Evolutionary conservation across 2,888 invertebrate genomes (phyloP).

Genomic region (Orthosia cruda): DNA sequence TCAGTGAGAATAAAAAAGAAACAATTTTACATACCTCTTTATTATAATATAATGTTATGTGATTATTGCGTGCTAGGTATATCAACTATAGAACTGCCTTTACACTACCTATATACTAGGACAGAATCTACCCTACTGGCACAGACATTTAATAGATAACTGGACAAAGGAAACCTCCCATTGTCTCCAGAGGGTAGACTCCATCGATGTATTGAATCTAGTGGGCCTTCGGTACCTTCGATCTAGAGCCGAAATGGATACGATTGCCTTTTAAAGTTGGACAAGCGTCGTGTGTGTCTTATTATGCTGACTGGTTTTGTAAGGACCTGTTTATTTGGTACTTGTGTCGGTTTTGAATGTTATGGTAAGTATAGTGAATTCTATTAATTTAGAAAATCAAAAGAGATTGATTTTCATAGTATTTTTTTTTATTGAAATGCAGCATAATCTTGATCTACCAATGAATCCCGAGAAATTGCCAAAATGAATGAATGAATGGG

Average conservation of each 20-base stretch:
- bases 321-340: background rate
- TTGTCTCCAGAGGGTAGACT: conserved; percentile 41
- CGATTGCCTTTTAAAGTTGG: conserved; percentile 33
- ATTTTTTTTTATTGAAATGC: too few relatives aligned
- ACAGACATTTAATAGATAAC: conserved; percentile 38
- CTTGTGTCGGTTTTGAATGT: conserved; percentile 1
- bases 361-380: background rate
- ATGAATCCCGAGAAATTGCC: too few relatives aligned
- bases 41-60: background rate
- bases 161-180: conserved; percentile 46
- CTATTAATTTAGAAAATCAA: background rate
- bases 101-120: background rate
- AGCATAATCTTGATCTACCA: too few relatives aligned
- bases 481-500: too few relatives aligned
- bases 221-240: conserved; percentile 31
- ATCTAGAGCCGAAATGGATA: conserved; percentile 10
- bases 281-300: conserved; percentile 6
- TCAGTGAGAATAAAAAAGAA: too few relatives aligned
- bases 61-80: background rate
- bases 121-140: background rate
- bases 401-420: too few relatives aligned
- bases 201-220: conserved; percentile 32
- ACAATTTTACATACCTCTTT: too few relatives aligned
- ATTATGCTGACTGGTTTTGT: background rate
- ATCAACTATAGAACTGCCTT: background rate